Evolutionary conservation across 2,797 vertebrate genomes (phyloP).

Genomic region (Gymnothorax javanicus): DNA sequence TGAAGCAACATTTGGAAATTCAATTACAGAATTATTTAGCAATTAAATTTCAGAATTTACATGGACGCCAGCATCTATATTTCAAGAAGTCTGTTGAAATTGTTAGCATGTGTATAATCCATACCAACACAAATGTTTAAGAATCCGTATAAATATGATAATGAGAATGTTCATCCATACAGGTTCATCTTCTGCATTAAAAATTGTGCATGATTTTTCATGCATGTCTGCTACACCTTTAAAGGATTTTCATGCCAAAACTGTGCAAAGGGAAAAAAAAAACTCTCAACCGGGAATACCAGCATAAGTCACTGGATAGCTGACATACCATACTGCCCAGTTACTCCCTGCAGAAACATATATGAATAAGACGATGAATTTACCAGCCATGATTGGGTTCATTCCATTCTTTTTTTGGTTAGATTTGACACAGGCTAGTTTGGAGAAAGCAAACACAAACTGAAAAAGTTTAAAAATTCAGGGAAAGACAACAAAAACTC

Average conservation of each 20-base stretch:
- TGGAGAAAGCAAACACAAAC: slow-evolving; percentile 46
- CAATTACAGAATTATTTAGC: too few relatives aligned
- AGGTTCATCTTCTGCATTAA: not conserved
- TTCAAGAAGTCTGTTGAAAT: too few relatives aligned
- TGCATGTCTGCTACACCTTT: too few relatives aligned
- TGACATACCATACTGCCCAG: not conserved
- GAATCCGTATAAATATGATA: not conserved
- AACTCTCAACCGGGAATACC: too few relatives aligned
- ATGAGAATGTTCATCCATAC: not conserved
- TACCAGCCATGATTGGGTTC: not conserved
- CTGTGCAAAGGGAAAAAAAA: too few relatives aligned
- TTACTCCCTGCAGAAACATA: not conserved
- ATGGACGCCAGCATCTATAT: too few relatives aligned
- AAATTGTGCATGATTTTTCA: not conserved
- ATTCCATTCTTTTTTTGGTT: slow-evolving; percentile 43
- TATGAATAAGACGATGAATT: not conserved
- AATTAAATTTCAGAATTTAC: too few relatives aligned
- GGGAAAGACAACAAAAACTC: slow-evolving; percentile 54
- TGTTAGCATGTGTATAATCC: not conserved
- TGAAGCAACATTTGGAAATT: too few relatives aligned
- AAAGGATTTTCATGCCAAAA: too few relatives aligned
- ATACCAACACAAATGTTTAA: not conserved
- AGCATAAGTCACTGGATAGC: not conserved
- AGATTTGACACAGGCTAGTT: slow-evolving; percentile 51
- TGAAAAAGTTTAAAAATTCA: slow-evolving; percentile 62